Conservation (phyloP, 2,888 invertebrate species). For the Thymelicus sylvestris region DNA sequence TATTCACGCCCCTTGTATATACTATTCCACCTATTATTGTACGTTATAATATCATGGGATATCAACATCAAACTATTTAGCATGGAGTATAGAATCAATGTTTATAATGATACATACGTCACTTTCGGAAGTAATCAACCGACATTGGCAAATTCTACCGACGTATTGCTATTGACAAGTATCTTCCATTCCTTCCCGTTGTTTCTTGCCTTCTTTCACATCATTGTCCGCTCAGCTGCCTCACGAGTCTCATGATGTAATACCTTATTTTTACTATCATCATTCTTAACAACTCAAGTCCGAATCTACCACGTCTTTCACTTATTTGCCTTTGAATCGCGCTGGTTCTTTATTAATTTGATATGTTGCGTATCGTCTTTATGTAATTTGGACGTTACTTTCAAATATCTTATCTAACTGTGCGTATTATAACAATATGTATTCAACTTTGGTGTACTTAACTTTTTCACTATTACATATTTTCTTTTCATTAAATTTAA, state of each 20-base stretch:
- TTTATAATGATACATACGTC: too few species aligned
- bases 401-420: constrained; percentile 8
- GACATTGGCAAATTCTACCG: too few species aligned
- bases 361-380: constrained; percentile 10
- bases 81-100: too few species aligned
- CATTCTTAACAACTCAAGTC: constrained; percentile 7
- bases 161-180: too few species aligned
- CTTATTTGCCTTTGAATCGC: constrained; percentile 4
- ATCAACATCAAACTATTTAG: too few species aligned
- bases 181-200: background rate
- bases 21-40: too few species aligned
- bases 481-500: too few species aligned
- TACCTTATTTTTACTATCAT: constrained; percentile 22
- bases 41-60: too few species aligned
- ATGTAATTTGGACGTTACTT: constrained; percentile 7
- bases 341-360: constrained; percentile 8
- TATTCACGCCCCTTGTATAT: too few species aligned
- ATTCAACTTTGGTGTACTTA: background rate
- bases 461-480: too few species aligned
- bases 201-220: constrained; percentile 8
- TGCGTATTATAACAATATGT: constrained; percentile 3
- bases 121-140: too few species aligned
- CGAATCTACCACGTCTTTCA: background rate
- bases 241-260: constrained; percentile 9
- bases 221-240: background rate